Conservation (phyloP, 2,888 invertebrate genomes). For the Lepeophtheirus nordmannii region DNA sequence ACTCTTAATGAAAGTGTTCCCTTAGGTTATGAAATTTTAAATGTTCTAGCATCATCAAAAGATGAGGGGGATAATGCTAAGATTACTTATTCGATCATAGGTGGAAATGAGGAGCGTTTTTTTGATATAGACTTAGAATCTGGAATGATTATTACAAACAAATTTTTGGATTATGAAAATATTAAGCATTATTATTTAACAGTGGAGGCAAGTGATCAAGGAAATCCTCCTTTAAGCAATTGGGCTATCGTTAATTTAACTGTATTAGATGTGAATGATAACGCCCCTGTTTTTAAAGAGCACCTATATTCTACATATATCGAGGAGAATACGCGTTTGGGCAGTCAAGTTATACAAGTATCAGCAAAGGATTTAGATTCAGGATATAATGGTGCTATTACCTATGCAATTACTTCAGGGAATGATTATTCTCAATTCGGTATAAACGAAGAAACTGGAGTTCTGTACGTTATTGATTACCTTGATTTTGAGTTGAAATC, state of each 20-base stretch:
- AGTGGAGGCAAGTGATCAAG: conserved; percentile 76
- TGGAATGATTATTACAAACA: conserved; percentile 30
- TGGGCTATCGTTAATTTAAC: conserved; percentile 72
- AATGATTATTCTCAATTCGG: conserved; percentile 59
- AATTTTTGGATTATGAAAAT: conserved; percentile 62
- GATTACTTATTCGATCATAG: conserved; percentile 68
- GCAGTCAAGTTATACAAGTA: conserved; percentile 38
- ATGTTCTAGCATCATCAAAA: conserved; percentile 74
- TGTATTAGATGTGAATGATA: conserved; percentile 70
- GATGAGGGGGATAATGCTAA: conserved; percentile 87
- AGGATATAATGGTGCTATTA: conserved; percentile 57
- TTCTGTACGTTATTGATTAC: conserved; percentile 48
- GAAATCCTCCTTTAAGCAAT: conserved; percentile 71
- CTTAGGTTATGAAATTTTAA: conserved; percentile 60
- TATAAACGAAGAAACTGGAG: conserved; percentile 59
- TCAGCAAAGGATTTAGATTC: conserved; percentile 16
- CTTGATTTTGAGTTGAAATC: conserved; percentile 64
- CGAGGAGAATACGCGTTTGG: conserved; percentile 58
- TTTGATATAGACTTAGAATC: conserved; percentile 56
- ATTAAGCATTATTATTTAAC: conserved; percentile 70
- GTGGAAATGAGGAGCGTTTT: conserved; percentile 73
- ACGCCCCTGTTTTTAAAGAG: conserved; percentile 63
- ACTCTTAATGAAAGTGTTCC: conserved; percentile 56
- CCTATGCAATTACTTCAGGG: conserved; percentile 59
- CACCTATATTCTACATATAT: conserved; percentile 57